Evolutionary conservation across 2,888 invertebrate genomes (phyloP).

Genomic region (Drosophila putrida): DNA sequence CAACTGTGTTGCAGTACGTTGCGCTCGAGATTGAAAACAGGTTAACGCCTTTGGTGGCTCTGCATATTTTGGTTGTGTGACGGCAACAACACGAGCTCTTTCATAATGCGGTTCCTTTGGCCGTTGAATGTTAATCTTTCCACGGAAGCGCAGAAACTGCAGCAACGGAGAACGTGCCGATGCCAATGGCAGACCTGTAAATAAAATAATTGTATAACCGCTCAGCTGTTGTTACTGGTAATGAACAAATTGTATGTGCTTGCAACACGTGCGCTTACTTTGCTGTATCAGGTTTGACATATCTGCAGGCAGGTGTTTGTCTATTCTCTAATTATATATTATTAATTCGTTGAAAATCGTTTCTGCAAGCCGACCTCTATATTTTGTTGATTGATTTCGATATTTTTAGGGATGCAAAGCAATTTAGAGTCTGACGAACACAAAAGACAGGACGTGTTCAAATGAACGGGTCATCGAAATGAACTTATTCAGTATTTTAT

Average conservation of each 20-base stretch:
- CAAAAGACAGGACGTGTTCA: too few species aligned
- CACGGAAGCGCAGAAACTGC: slow-evolving; percentile 89
- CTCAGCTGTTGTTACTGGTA: slow-evolving; percentile 14
- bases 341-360: not conserved
- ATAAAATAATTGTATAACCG: slow-evolving; percentile 54
- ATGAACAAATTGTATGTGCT: not conserved
- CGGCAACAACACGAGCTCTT: slow-evolving; percentile 88
- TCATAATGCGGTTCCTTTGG: slow-evolving; percentile 90
- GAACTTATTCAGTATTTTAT: too few species aligned
- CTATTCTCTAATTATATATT: slow-evolving; percentile 8
- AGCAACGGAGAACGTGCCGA: slow-evolving; percentile 83
- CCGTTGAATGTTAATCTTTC: slow-evolving; percentile 92
- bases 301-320: not conserved
- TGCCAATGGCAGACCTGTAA: slow-evolving; percentile 54
- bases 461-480: too few species aligned
- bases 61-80: slow-evolving; percentile 89
- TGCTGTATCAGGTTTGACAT: slow-evolving; percentile 58
- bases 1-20: slow-evolving; percentile 77
- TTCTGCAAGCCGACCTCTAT: not conserved
- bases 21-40: slow-evolving; percentile 86
- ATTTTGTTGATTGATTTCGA: not conserved
- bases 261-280: slow-evolving; percentile 31
- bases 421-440: too few species aligned
- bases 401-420: not conserved
- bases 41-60: slow-evolving; percentile 86